Conservation (phyloP, 2,888 invertebrate genomes). For the Scrobipalpa costella region DNA sequence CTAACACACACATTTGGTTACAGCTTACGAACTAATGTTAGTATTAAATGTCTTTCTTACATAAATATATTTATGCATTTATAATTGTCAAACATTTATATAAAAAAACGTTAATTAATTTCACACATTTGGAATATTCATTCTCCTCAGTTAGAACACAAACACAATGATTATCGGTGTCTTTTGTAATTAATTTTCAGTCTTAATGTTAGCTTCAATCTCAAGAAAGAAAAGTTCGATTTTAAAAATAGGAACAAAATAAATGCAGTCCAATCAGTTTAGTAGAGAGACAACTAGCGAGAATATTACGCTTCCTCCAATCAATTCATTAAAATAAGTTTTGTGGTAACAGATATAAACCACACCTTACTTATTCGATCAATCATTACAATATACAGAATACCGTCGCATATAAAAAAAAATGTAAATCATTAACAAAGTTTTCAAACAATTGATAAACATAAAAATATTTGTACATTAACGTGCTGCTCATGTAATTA, state of each 20-base stretch:
- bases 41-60: constrained; percentile 25
- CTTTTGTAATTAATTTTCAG: constrained; percentile 19
- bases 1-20: constrained; percentile 55
- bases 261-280: constrained; percentile 12
- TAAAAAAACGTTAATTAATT: constrained; percentile 8
- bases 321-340: constrained; percentile 6
- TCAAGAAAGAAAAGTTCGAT: not conserved
- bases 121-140: constrained; percentile 18
- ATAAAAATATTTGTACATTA: not conserved
- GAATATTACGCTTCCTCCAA: not conserved
- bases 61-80: constrained; percentile 20
- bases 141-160: not conserved
- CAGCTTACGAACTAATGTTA: constrained; percentile 41
- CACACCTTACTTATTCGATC: not conserved
- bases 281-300: constrained; percentile 1
- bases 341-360: not conserved
- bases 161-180: constrained; percentile 3
- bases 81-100: constrained; percentile 2
- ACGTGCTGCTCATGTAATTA: not conserved
- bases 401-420: not conserved
- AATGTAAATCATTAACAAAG: not conserved
- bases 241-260: constrained; percentile 18
- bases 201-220: constrained; percentile 19
- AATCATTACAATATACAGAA: not conserved
- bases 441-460: not conserved